Evolutionary conservation across 2,888 invertebrate genomes (phyloP), one percentile per base, ranked within the genome.

Genomic region (Baccha elongata): DNA sequence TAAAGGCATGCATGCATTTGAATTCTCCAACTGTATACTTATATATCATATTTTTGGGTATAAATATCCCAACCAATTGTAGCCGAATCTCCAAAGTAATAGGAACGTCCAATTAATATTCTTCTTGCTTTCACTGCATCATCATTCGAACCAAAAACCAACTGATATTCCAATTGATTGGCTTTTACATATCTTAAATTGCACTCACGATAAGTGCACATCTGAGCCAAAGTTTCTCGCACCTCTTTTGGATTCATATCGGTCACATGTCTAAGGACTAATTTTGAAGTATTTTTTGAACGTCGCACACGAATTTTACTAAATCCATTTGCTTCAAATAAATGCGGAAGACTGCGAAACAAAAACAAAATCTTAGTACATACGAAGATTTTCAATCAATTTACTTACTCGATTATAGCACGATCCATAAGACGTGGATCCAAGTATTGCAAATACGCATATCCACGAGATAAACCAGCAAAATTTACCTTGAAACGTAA

Each of bases 401-500:
- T 17, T 15, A 78, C 86, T 85, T 65, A 89, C 89, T 48, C 29
- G 11, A 35, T 0, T 4, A 88, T 11, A 0, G 87, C 87, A 13
- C 58, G 26, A 0, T 58, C 3, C 80, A 85, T 85, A 2, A 84
- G 53, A 1, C 32, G 50, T 2, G 76, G 71, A 46, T 88, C 84
- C 1, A 87, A 44, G 21, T 88, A 89, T 64, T 89, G 89, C 62
- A 89, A 60, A 40, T 87, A 89, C 11, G 89, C 90, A 52, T 85
- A 88, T 1, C 88, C 88, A 1, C 89, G 87, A 1, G 87, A 86
- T 0, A 35, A 10, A 0, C 88, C 87, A 0, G 86, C 69, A 32
- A 85, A 87, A 50, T 87, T 86, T 0, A 90, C 85, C 75, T 89
- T 89, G 37, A 86, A 89, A 0, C 89, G 87, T 5, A 89, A 55